phyloP scores from a whole-genome alignment of 2,888 invertebrate genomes.

The Catocala sponsa region DNA sequence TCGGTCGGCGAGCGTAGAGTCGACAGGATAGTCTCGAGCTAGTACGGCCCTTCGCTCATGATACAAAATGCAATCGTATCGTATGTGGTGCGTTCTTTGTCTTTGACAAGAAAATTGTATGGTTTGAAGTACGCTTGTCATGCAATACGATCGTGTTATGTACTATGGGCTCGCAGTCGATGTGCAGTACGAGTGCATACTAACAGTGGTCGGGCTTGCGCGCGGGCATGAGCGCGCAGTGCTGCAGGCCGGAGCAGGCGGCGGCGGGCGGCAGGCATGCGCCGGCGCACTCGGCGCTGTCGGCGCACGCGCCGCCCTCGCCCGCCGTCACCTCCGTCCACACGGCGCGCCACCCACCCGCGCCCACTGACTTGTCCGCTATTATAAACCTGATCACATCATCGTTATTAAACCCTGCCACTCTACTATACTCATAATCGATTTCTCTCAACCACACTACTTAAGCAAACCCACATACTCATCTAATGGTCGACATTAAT shows the following conservation, averaged over 20 bases:
- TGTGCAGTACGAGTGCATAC: slow-evolving; percentile 74
- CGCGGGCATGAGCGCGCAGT: slow-evolving; percentile 93
- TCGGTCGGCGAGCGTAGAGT: not conserved
- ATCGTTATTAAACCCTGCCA: not conserved
- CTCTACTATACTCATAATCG: not conserved
- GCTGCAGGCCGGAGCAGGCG: slow-evolving; percentile 78
- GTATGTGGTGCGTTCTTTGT: not conserved
- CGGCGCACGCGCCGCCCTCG: slow-evolving; percentile 75
- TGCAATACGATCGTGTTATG: not conserved
- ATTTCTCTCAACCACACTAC: not conserved
- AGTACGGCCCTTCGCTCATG: not conserved
- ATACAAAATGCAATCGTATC: slow-evolving; percentile 1
- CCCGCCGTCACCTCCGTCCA: slow-evolving; percentile 96
- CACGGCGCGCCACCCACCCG: slow-evolving; percentile 96
- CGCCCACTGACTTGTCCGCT: slow-evolving; percentile 97
- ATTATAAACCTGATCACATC: slow-evolving; percentile 94
- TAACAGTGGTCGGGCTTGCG: slow-evolving; percentile 91
- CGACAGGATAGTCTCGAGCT: not conserved
- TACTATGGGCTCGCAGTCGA: no score
- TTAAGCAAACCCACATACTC: no score
- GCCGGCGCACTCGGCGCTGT: slow-evolving; percentile 64
- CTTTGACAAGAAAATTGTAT: no score
- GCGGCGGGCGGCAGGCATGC: slow-evolving; percentile 78
- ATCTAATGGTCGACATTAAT: no score
- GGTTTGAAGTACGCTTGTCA: no score